Base-by-base conservation (phyloP, 2,113 vertebrate species). In the Xenus cinereus region DNA sequence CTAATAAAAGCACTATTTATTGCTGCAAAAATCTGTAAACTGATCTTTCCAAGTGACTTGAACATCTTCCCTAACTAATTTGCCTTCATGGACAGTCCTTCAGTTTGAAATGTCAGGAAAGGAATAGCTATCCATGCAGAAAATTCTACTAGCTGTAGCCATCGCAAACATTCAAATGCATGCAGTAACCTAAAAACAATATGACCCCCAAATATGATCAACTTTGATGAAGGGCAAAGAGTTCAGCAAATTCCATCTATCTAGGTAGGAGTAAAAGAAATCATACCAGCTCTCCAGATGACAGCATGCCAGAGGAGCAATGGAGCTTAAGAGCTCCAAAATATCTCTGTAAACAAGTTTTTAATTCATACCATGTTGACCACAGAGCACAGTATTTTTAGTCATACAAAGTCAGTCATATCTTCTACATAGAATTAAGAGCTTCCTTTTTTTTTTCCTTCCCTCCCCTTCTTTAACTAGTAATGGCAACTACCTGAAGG, bases 21-120 rank as follows among this genome's bases (percentile, higher is more conserved):
- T 94, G 56, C 85, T 66, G 63, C 7, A 91, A 79, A 91, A 95
- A 80, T 62, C 28, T 91, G 67, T 63, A 71, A 93, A 88, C 43
- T 27, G 63, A 91, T 96, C 84, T 95, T 95, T 96, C 74, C 84
- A 90, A 90, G 46, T 6, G 20, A 94, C 51, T 77, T 78, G 83
- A 84, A 95, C 30, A 41, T 87, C 64, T 64, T 90, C 60, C 35
- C 72, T 67, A 41, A 88, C 64, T 63, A 94, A 93, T 71, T 39
- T 87, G 60, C 76, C 85, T 89, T 88, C 75, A 67, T 14, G 63
- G 59, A 74, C 41, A 88, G 59, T 12, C 54, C 53, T 88, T 87
- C 54, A 73, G 79, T 71, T 78, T 78, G 68, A 96, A 92, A 81
- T 68, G 68, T 90, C 86, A 92, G 76, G 67, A 84, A 92, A 90